phyloP scores from a whole-genome alignment of 1,140 invertebrate species.

The Pectinophora gossypiella region DNA sequence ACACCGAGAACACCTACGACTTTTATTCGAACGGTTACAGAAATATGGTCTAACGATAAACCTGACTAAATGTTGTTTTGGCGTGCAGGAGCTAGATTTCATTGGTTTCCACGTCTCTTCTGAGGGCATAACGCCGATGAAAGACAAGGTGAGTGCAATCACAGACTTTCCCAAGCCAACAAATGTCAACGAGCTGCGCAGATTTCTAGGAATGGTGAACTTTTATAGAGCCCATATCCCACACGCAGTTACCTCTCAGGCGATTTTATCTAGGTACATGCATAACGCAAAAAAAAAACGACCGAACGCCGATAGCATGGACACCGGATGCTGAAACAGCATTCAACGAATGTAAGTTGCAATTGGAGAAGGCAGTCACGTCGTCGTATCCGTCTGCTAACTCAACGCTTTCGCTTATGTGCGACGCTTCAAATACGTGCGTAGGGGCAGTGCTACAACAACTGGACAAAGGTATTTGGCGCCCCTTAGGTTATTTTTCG shows the following conservation, averaged over 20 bases:
- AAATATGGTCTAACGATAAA: conserved; percentile 23
- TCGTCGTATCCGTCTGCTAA: not conserved
- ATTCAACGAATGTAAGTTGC: conserved; percentile 4
- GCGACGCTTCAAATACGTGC: conserved; percentile 40
- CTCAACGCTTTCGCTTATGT: conserved; percentile 13
- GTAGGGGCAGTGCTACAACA: conserved; percentile 50
- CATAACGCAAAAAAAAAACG: conserved; percentile 6
- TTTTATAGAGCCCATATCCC: conserved; percentile 32
- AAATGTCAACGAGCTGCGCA: conserved; percentile 20
- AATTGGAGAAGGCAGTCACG: conserved; percentile 4
- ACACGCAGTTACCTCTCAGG: conserved; percentile 18
- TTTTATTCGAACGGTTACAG: conserved; percentile 42
- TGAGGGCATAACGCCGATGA: not conserved
- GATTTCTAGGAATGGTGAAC: conserved; percentile 39
- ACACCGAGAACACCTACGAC: not conserved
- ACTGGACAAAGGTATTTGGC: conserved; percentile 13
- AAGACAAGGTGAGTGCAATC: conserved; percentile 20
- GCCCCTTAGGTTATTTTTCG: conserved; percentile 56
- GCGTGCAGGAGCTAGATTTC: not conserved
- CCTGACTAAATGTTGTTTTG: conserved; percentile 6
- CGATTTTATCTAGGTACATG: not conserved
- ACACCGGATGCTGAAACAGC: conserved; percentile 3
- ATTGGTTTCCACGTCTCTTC: conserved; percentile 1
- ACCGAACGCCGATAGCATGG: conserved; percentile 5
- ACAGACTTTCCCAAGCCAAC: conserved; percentile 15